These are phyloP conservation scores for Sitta carolinensis DNA, from an alignment of 2,797 vertebrate genomes.

Conservation along the genomic window DNA sequence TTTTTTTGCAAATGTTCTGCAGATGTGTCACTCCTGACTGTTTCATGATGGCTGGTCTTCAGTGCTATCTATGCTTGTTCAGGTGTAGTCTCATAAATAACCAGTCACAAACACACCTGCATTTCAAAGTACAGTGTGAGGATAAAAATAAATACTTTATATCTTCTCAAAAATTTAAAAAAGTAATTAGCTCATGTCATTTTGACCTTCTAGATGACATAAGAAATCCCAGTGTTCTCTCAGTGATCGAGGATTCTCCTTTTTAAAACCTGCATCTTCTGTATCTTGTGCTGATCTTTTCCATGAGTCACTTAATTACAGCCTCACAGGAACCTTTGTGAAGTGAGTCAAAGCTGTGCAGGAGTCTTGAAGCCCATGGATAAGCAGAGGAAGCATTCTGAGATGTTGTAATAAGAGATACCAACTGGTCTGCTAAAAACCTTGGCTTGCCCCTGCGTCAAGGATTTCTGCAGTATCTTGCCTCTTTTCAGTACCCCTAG, in stretches of 20 bases:
- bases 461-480: not conserved
- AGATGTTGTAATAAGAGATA: not conserved
- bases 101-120: not conserved
- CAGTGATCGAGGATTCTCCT: not conserved
- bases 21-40: not conserved
- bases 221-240: not conserved
- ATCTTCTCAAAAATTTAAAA: not conserved
- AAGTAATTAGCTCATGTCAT: not conserved
- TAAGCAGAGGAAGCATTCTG: not conserved
- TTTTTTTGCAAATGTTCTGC: not conserved
- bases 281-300: not conserved
- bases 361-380: not conserved
- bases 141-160: not conserved
- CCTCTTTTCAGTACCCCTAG: not conserved
- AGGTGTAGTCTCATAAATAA: rapidly evolving
- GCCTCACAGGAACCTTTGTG: not conserved
- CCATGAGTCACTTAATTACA: not conserved
- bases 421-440: not conserved
- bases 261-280: not conserved
- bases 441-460: not conserved
- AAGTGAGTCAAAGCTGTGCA: not conserved
- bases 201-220: not conserved
- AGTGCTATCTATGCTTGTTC: not conserved
- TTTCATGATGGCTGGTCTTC: not conserved
- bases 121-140: not conserved